Evolutionary conservation across 2,888 invertebrate species (phyloP).

Genomic region (Alloscopus bannaensis): DNA sequence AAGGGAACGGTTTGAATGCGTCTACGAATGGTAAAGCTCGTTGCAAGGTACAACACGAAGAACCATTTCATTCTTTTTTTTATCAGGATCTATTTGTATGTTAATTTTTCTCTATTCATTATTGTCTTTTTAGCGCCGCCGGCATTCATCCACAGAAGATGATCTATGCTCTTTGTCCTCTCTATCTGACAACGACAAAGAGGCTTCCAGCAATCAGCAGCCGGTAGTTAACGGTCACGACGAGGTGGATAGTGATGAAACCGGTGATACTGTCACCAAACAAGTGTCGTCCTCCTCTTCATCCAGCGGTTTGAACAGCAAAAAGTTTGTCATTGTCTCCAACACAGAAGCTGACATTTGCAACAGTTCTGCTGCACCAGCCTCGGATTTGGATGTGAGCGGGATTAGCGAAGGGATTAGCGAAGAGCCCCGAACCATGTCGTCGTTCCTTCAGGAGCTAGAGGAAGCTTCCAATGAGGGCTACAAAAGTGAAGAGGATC

Average conservation of each 20-base stretch:
- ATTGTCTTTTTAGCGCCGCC: conserved; percentile 34
- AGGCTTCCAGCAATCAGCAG: neutral
- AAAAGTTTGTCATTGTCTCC: conserved; percentile 16
- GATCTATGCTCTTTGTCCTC: conserved; percentile 3
- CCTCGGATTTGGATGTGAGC: neutral
- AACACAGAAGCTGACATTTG: conserved; percentile 1
- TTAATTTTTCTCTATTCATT: neutral
- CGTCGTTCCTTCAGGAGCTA: conserved; percentile 28
- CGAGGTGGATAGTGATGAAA: conserved; percentile 54
- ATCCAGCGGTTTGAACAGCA: neutral
- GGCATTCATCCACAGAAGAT: conserved; percentile 31
- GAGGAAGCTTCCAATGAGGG: conserved; percentile 61
- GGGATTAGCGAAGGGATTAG: neutral
- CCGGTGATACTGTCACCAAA: conserved; percentile 30
- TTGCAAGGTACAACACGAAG: conserved; percentile 23
- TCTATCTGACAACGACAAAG: conserved; percentile 12
- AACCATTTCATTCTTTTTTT: neutral
- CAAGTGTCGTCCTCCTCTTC: conserved; percentile 20
- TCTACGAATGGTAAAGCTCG: conserved; percentile 28
- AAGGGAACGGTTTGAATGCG: conserved; percentile 20
- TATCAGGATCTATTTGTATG: conserved; percentile 10
- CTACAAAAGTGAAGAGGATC: conserved; percentile 65
- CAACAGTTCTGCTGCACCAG: neutral
- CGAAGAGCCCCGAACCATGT: neutral
- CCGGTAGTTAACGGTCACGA: conserved; percentile 12